A percentile compares a stretch with the other conserved stretches of the same genome.
phyloP scores from a whole-genome alignment of 2,888 invertebrate species.

The Panopea generosa region DNA sequence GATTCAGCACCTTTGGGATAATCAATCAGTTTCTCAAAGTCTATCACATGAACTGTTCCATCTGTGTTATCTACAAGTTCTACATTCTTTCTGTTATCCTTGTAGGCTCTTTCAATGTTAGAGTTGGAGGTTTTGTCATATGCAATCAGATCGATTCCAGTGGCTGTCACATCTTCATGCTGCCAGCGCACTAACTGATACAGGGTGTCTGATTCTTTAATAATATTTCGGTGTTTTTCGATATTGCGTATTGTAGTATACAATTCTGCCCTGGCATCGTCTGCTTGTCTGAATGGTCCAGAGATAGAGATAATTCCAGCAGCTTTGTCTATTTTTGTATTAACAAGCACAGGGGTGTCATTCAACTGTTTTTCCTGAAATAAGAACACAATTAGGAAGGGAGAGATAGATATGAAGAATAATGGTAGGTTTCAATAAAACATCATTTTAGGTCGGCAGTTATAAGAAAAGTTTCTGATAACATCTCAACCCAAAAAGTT shows the following conservation, averaged over 20 bases:
- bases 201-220: constrained; percentile 32
- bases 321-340: constrained; percentile 44
- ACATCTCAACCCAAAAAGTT: too few relatives aligned
- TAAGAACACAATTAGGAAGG: too few relatives aligned
- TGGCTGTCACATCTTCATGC: constrained; percentile 33
- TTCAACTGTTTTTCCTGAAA: constrained; percentile 33
- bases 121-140: constrained; percentile 48
- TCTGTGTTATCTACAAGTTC: constrained; percentile 33
- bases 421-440: too few relatives aligned
- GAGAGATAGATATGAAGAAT: too few relatives aligned
- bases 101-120: constrained; percentile 57
- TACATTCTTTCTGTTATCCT: constrained; percentile 20
- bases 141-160: constrained; percentile 1
- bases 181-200: constrained; percentile 43
- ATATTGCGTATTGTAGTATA: constrained; percentile 31
- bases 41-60: constrained; percentile 32
- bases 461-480: too few relatives aligned
- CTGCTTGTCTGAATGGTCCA: constrained; percentile 46
- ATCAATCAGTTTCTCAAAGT: constrained; percentile 49
- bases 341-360: constrained; percentile 16
- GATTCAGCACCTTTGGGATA: constrained; percentile 32
- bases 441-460: too few relatives aligned
- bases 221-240: constrained; percentile 6
- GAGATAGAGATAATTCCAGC: constrained; percentile 41
- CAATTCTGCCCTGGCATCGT: constrained; percentile 35